Evolutionary conservation across 92 coral and sea anemone species (phyloP).

Genomic region (Nematostella vectensis): DNA sequence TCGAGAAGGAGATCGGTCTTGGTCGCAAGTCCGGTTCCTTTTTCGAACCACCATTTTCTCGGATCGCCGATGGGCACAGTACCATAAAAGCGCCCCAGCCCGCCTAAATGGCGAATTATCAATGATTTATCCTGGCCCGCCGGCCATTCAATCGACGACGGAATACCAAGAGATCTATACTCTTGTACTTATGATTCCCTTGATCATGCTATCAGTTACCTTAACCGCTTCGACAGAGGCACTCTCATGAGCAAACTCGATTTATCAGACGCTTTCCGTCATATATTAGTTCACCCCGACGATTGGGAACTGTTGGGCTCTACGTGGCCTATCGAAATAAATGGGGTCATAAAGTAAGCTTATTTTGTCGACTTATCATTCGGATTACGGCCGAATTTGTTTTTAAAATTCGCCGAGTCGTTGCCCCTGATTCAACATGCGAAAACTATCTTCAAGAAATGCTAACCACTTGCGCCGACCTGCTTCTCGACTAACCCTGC

Average conservation of each 20-base stretch:
- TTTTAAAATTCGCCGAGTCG: conserved; percentile 15
- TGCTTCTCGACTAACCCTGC: conserved; percentile 21
- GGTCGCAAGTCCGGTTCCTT: conserved; percentile 27
- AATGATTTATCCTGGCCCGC: conserved; percentile 29
- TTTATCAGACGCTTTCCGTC: conserved; percentile 35
- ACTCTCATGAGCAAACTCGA: conserved; percentile 38
- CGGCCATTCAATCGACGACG: conserved; percentile 14
- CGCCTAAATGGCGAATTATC: conserved; percentile 20
- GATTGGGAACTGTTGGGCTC: conserved; percentile 34
- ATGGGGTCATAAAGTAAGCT: conserved; percentile 8
- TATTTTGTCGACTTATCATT: conserved; percentile 31
- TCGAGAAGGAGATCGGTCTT: conserved; percentile 18
- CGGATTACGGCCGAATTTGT: conserved; percentile 27
- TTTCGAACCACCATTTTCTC: conserved; percentile 20
- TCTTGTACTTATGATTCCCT: conserved; percentile 19
- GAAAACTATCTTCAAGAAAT: conserved; percentile 5
- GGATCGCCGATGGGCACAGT: conserved; percentile 36
- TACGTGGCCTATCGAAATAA: conserved; percentile 23
- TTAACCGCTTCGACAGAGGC: conserved; percentile 12
- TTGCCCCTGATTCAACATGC: conserved; percentile 13
- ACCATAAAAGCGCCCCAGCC: conserved; percentile 35
- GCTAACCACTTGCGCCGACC: conserved; percentile 13
- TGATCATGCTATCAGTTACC: conserved; percentile 18
- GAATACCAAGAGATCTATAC: neutral
- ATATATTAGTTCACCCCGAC: conserved; percentile 12